Conservation (phyloP, 2,113 vertebrate species). For the Amazona guildingii region DNA sequence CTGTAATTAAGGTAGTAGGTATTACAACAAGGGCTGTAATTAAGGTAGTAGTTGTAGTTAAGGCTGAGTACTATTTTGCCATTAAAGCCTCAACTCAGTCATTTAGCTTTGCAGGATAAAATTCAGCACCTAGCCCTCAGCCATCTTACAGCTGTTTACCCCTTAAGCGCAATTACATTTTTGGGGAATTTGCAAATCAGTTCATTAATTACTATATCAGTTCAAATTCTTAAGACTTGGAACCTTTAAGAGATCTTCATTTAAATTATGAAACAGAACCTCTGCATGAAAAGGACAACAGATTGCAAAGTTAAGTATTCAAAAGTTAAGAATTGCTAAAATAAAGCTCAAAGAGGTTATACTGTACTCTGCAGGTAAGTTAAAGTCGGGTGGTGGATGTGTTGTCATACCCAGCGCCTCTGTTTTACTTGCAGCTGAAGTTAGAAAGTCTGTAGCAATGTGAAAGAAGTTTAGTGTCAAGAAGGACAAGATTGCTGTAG, state of each 20-base stretch:
- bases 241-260: neutral
- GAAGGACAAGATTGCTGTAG: neutral
- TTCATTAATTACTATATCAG: neutral
- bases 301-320: neutral
- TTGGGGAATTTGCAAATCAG: neutral
- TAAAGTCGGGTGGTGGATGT: neutral
- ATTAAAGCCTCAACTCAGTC: neutral
- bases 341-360: neutral
- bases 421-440: neutral
- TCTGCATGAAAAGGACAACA: neutral
- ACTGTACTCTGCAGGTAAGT: neutral
- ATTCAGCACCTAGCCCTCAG: neutral
- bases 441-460: neutral
- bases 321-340: neutral
- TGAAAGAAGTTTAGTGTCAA: neutral
- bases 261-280: neutral
- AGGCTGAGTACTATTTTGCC: neutral
- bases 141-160: neutral
- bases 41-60: neutral
- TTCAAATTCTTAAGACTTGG: neutral
- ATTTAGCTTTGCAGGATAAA: neutral
- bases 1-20: neutral
- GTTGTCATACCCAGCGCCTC: neutral
- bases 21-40: neutral
- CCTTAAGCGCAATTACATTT: rapidly evolving